phyloP scores from a whole-genome alignment of 2,888 invertebrate genomes.

The Stenodema calcarata region DNA sequence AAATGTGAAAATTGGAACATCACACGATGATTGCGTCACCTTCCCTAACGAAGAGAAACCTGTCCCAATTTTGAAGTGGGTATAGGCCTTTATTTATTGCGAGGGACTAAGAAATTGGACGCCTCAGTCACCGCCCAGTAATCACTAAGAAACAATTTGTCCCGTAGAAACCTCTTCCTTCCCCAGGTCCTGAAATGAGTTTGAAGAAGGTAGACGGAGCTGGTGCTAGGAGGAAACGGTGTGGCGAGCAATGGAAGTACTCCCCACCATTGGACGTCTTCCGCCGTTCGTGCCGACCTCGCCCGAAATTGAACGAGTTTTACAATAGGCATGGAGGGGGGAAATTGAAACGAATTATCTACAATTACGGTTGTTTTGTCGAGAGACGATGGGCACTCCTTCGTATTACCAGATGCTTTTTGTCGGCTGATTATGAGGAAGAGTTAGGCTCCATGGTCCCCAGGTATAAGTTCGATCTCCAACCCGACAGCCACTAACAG shows the following conservation, averaged over 20 bases:
- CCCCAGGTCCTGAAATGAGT: constrained; percentile 19
- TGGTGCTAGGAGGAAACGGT: background rate
- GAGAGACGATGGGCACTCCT: constrained; percentile 29
- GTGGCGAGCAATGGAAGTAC: background rate
- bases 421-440: constrained; percentile 39
- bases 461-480: background rate
- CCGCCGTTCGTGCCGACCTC: constrained; percentile 12
- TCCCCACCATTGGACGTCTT: background rate
- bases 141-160: constrained; percentile 42
- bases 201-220: background rate
- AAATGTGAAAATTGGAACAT: background rate
- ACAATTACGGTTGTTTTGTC: constrained; percentile 45
- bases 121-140: constrained; percentile 32
- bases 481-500: background rate
- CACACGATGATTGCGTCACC: background rate
- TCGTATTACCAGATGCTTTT: constrained; percentile 41
- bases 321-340: constrained; percentile 4
- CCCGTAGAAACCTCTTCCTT: constrained; percentile 28
- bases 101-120: constrained; percentile 38
- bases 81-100: constrained; percentile 2
- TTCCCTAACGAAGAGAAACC: background rate
- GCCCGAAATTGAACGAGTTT: constrained; percentile 43
- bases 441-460: constrained; percentile 15
- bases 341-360: constrained; percentile 47
- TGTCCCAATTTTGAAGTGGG: background rate